Conservation (phyloP, 2,888 invertebrate species). For the Drosophila prostipennis region DNA sequence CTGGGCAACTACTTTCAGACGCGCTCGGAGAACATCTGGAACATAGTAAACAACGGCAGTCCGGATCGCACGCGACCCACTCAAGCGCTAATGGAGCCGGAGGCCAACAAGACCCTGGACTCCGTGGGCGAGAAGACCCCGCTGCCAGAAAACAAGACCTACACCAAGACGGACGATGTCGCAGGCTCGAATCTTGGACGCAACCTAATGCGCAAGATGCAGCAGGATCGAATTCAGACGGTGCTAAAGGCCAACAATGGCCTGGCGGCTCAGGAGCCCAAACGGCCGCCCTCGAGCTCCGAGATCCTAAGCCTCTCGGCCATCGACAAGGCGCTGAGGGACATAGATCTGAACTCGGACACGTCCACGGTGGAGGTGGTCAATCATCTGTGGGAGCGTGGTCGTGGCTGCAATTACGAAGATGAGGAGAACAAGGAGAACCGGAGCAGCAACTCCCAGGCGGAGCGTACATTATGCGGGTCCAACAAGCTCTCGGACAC, state of each 20-base stretch:
- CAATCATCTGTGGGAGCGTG: conserved; percentile 61
- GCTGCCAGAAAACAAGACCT: conserved; percentile 77
- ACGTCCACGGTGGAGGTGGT: conserved; percentile 73
- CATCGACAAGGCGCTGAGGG: conserved; percentile 80
- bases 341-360: conserved; percentile 75
- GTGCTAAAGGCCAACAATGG: conserved; percentile 42
- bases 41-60: conserved; percentile 69
- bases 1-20: conserved; percentile 81
- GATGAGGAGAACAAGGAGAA: conserved; percentile 77
- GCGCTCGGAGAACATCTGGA: conserved; percentile 80
- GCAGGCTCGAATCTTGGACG: conserved; percentile 45
- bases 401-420: conserved; percentile 18
- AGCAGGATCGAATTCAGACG: conserved; percentile 70
- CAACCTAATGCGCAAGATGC: conserved; percentile 57
- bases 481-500: conserved; percentile 72
- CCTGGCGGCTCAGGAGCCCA: conserved; percentile 3
- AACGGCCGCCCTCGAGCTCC: conserved; percentile 63
- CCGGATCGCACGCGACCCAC: conserved; percentile 64
- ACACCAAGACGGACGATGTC: conserved; percentile 71
- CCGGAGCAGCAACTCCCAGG: conserved; percentile 10
- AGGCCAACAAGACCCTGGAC: conserved; percentile 9
- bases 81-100: conserved; percentile 58
- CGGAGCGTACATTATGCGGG: conserved; percentile 53
- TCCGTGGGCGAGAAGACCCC: conserved; percentile 62
- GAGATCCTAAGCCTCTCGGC: conserved; percentile 81